Evolutionary conservation across 1,140 invertebrate genomes (phyloP).

Genomic region (Drosophila lacteicornis): DNA sequence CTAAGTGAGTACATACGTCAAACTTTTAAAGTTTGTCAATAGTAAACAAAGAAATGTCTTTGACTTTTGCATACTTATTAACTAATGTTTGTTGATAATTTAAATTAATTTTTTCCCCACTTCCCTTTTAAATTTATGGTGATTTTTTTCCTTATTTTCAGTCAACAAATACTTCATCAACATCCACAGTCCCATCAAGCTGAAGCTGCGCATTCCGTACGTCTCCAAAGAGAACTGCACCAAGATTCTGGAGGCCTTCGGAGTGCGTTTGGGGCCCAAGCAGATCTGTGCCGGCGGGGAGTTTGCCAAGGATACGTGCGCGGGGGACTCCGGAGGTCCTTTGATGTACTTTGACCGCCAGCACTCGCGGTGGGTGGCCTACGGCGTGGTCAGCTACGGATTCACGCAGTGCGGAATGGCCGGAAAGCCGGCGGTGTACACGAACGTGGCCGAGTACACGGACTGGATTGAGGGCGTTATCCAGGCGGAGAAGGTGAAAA

Average conservation of each 20-base stretch:
- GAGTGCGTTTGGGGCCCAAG: conserved; percentile 85
- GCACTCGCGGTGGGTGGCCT: conserved; percentile 83
- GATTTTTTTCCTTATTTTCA: conserved; percentile 13
- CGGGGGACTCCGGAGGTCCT: conserved; percentile 88
- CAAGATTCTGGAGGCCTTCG: conserved; percentile 74
- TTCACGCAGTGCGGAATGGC: conserved; percentile 86
- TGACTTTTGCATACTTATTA: not conserved
- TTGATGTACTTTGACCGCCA: conserved; percentile 85
- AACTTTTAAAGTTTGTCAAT: conserved; percentile 1
- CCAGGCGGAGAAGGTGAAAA: conserved; percentile 23
- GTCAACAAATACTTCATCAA: conserved; percentile 82
- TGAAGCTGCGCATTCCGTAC: conserved; percentile 79
- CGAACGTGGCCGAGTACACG: conserved; percentile 85
- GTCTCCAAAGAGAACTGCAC: conserved; percentile 77
- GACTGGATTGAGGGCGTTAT: conserved; percentile 85
- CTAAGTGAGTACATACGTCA: conserved; percentile 6
- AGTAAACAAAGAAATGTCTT: not conserved
- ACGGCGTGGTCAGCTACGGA: conserved; percentile 88
- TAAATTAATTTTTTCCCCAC: not conserved
- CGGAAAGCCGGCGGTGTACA: conserved; percentile 87
- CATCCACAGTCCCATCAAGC: conserved; percentile 81
- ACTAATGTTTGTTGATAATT: not conserved
- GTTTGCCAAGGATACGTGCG: conserved; percentile 88
- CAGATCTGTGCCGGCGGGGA: conserved; percentile 89
- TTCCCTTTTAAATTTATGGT: not conserved